phyloP scores from a whole-genome alignment of 2,797 vertebrate species.

The Lepus townsendii region DNA sequence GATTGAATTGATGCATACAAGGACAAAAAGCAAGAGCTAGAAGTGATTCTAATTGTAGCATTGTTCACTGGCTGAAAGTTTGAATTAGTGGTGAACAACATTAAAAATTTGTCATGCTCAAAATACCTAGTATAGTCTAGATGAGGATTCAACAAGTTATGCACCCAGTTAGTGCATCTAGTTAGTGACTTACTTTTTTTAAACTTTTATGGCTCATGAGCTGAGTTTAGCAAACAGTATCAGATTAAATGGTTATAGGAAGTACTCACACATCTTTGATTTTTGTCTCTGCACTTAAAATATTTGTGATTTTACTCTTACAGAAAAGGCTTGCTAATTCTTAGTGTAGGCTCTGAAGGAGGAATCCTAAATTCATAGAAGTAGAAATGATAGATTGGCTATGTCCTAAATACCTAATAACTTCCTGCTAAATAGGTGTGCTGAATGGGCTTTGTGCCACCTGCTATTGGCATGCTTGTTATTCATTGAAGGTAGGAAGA shows the following conservation, averaged over 20 bases:
- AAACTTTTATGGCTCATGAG: background rate
- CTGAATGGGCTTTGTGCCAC: background rate
- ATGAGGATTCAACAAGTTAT: background rate
- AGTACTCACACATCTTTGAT: background rate
- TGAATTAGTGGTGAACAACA: background rate
- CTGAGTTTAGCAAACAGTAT: background rate
- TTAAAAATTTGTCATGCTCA: background rate
- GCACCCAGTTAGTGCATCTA: background rate
- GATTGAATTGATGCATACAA: background rate
- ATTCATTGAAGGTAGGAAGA: rapidly evolving
- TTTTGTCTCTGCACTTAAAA: slow-evolving; percentile 38
- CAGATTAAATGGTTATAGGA: slow-evolving; percentile 21
- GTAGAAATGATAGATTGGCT: background rate
- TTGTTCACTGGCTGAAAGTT: background rate
- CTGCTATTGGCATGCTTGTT: background rate
- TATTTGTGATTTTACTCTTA: background rate
- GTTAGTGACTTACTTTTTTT: background rate
- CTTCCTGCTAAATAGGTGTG: background rate
- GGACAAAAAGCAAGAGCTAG: too few species aligned
- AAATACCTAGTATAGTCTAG: background rate
- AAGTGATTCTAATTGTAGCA: background rate
- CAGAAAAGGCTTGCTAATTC: background rate
- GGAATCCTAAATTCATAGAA: background rate
- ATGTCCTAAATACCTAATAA: background rate
- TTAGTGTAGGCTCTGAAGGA: background rate